Evolutionary conservation across 2,797 vertebrate species (phyloP).

Genomic region (Apogon talboti): DNA sequence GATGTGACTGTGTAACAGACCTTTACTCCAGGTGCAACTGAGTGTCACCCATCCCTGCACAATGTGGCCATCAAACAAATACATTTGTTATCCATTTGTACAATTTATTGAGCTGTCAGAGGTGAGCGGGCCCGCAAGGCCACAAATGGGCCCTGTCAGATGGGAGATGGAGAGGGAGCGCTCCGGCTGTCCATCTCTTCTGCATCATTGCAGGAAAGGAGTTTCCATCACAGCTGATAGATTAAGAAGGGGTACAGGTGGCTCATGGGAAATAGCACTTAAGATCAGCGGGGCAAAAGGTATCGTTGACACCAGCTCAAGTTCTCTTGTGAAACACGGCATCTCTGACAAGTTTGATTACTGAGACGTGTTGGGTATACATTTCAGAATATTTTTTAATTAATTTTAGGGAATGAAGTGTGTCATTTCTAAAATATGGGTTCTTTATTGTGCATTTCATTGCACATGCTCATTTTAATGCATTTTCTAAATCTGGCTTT

Average conservation of each 20-base stretch:
- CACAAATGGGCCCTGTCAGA: constrained; percentile 68
- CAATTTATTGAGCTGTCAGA: constrained; percentile 82
- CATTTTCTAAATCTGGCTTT: too few species aligned
- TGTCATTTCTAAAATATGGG: neutral
- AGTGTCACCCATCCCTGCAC: constrained; percentile 50
- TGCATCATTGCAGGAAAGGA: constrained; percentile 57
- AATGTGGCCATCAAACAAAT: constrained; percentile 65
- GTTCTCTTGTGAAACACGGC: constrained; percentile 28
- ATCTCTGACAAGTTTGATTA: constrained; percentile 10
- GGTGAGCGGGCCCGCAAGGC: constrained; percentile 52
- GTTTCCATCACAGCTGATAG: constrained; percentile 64
- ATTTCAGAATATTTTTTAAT: constrained; percentile 1
- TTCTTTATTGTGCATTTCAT: neutral
- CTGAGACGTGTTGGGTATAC: neutral
- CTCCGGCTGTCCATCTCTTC: constrained; percentile 59
- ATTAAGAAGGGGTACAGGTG: constrained; percentile 62
- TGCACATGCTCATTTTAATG: neutral
- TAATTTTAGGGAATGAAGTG: neutral
- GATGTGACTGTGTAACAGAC: constrained; percentile 21
- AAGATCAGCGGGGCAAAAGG: constrained; percentile 9
- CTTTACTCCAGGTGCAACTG: constrained; percentile 46
- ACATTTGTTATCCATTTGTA: constrained; percentile 79
- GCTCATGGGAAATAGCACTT: constrained; percentile 36
- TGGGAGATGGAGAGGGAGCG: constrained; percentile 64
- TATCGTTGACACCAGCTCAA: constrained; percentile 23